Evolutionary conservation across 2,888 invertebrate species (phyloP), one percentile per base, ranked within the genome.

Genomic region (Andrena chrysosceles): DNA sequence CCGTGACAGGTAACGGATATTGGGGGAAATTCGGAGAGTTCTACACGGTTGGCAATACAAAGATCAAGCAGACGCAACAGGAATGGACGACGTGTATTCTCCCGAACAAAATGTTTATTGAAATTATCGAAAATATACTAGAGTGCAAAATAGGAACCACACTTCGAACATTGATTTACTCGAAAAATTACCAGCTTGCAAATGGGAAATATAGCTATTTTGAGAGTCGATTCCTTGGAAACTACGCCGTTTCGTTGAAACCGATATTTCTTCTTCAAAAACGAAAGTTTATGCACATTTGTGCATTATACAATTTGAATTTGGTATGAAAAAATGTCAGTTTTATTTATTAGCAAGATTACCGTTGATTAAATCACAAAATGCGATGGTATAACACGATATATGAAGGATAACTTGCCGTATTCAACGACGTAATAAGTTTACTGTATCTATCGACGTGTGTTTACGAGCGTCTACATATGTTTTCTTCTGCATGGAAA

Each of bases 1-100:
- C 7, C 8, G 16, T 5, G 5, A 42, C 13, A 33, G 7, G 4
- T 23, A 3, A 10, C 16, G 16, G 48, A 49, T 13, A 59, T 60
- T 20, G n/a, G 7, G 4, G n/a, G 13, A 7, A 67, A 60, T 67
- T 56, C 13, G 52, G 23, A 48, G 74, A 60, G 74, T 60, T 75
- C 26, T 26, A 16, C 68, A 62, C 52, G 52, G 29, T 35, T 29
- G 52, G 33, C 35, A 69, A 75, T 75, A 62, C 62, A 68, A 67
- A 31, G 54, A 48, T 52, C 35, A 10, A 20, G 42, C 2, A 59
- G 48, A 54, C 59, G 7, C 29, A 48, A 31, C 16, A 42, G 56
- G 33, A 74, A n/a, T 66, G 29, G 42, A 66, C 26, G 54, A 35
- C 26, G 31, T 26, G 42, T 66, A 54, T 66, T 74, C 26, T 26